A percentile compares a stretch with the other conserved stretches of the same genome.
These are phyloP conservation scores for Psittacula echo DNA, from an alignment of 2,797 vertebrate genomes.

Conservation along the genomic window DNA sequence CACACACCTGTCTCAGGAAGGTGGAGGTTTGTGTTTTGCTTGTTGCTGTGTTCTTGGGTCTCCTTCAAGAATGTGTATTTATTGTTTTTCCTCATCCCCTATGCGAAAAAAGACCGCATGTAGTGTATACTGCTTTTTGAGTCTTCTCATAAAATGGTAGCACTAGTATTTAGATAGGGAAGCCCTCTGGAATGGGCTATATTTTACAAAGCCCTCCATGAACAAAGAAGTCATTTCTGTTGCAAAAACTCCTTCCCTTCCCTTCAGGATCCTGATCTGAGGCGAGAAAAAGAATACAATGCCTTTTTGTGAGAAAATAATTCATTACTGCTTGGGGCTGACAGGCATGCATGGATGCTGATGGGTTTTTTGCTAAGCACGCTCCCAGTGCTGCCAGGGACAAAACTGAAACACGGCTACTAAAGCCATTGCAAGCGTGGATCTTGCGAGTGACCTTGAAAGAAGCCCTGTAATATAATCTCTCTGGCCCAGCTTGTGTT, in stretches of 20 bases:
- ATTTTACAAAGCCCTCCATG: background rate
- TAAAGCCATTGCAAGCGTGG: background rate
- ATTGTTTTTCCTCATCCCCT: background rate
- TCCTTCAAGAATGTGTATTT: background rate
- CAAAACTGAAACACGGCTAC: background rate
- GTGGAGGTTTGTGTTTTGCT: background rate
- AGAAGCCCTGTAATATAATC: background rate
- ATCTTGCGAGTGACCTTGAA: conserved; percentile 20
- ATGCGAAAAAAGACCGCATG: background rate
- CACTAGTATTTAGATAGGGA: background rate
- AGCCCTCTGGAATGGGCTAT: background rate
- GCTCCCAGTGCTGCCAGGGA: background rate
- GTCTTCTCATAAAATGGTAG: background rate
- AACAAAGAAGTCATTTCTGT: background rate
- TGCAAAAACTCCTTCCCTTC: background rate
- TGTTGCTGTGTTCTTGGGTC: background rate
- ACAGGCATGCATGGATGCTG: background rate
- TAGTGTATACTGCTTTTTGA: background rate
- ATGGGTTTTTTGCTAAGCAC: background rate
- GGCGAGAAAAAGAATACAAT: background rate
- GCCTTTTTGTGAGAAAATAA: background rate
- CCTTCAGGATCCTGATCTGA: background rate
- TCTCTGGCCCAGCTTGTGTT: background rate
- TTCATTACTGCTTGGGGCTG: background rate
- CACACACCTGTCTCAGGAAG: background rate